These are phyloP conservation scores for Agrilus cyanescens DNA, from an alignment of 2,888 invertebrate genomes.

Conservation along the genomic window DNA sequence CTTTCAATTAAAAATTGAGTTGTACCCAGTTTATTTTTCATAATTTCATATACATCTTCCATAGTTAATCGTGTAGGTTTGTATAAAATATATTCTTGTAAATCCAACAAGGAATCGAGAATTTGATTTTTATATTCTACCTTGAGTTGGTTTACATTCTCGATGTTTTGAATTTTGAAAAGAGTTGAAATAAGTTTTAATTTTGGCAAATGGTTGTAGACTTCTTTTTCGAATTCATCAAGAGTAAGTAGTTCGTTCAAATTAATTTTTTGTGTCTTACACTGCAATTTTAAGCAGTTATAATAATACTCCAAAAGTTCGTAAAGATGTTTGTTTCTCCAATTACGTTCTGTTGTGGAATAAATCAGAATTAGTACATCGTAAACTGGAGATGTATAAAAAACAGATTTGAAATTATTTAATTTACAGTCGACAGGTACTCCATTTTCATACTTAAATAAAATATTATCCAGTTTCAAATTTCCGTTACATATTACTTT, in stretches of 20 bases:
- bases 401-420: slow-evolving; percentile 27
- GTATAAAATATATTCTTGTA: slow-evolving; percentile 3
- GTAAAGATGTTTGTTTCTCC: slow-evolving; percentile 14
- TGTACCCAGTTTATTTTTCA: slow-evolving; percentile 16
- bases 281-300: slow-evolving; percentile 7
- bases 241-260: slow-evolving; percentile 8
- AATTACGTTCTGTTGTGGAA: slow-evolving; percentile 15
- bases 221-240: slow-evolving; percentile 10
- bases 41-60: slow-evolving; percentile 20
- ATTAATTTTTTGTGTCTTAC: slow-evolving; percentile 10
- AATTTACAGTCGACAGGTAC: slow-evolving; percentile 21
- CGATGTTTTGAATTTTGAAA: too few species aligned
- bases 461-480: slow-evolving; percentile 25
- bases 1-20: slow-evolving; percentile 14
- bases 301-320: slow-evolving; percentile 15
- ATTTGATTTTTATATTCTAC: slow-evolving; percentile 6
- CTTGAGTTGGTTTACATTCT: slow-evolving; percentile 6
- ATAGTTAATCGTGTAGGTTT: slow-evolving; percentile 8
- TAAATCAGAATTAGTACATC: slow-evolving; percentile 40
- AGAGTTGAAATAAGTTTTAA: slow-evolving; percentile 14
- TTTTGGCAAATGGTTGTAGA: slow-evolving; percentile 13
- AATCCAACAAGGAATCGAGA: slow-evolving; percentile 5
- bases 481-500: slow-evolving; percentile 30
- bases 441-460: slow-evolving; percentile 21
- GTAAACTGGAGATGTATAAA: slow-evolving; percentile 50